These are phyloP conservation scores for Pluvianellus socialis DNA, from an alignment of 2,113 vertebrate species.

Conservation along the genomic window DNA sequence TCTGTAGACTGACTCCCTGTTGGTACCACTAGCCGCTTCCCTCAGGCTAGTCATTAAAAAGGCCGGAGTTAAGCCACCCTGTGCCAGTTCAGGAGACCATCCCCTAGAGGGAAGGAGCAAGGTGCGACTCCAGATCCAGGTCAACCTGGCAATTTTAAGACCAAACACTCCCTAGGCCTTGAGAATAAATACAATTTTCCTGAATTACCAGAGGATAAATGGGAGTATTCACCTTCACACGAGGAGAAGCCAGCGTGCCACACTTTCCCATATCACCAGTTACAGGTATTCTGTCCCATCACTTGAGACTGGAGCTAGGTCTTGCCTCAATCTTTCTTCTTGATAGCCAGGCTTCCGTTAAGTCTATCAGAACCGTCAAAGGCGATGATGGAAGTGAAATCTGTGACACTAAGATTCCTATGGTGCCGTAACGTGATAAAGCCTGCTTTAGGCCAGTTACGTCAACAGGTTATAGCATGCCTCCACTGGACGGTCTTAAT, in stretches of 20 bases:
- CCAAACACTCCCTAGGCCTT: not conserved
- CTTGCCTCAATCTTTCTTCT: not conserved
- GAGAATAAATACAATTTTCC: not conserved
- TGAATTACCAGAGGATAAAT: not conserved
- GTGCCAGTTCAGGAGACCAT: not conserved
- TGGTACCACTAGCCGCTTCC: not conserved
- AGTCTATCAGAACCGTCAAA: not conserved
- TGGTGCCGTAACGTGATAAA: not conserved
- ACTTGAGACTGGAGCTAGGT: not conserved
- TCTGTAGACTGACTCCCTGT: not conserved
- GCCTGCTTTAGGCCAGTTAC: not conserved
- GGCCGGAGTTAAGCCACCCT: not conserved
- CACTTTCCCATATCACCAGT: not conserved
- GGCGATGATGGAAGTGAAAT: not conserved
- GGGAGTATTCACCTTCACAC: not conserved
- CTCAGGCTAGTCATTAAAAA: not conserved
- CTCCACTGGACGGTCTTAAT: not conserved
- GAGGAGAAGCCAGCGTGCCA: not conserved
- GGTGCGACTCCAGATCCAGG: not conserved
- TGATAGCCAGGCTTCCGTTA: not conserved
- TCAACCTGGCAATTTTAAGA: not conserved
- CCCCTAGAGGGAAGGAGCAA: not conserved
- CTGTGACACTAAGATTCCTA: not conserved
- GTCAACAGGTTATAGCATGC: not conserved
- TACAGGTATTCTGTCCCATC: not conserved